These are phyloP conservation scores for Eugnorisma glareosa DNA, from an alignment of 2,888 invertebrate genomes.

Conservation along the genomic window DNA sequence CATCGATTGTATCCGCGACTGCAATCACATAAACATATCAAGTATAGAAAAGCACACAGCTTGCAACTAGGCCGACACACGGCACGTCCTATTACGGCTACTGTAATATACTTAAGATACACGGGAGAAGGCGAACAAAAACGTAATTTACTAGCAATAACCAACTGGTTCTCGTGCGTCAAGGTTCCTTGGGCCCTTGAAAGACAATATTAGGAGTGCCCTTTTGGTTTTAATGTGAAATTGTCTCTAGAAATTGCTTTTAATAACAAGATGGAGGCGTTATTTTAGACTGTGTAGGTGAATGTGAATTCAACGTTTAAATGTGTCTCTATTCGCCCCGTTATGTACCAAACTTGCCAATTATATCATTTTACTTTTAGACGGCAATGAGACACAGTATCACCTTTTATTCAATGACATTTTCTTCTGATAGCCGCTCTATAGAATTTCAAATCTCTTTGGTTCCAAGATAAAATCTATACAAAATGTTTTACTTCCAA, in stretches of 20 bases:
- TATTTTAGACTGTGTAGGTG: too few species aligned
- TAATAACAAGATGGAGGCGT: too few species aligned
- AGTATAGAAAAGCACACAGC: constrained; percentile 26
- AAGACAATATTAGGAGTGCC: too few species aligned
- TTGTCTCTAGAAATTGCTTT: too few species aligned
- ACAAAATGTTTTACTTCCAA: constrained; percentile 52
- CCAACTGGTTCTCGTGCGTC: not conserved
- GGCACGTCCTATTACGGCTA: constrained; percentile 36
- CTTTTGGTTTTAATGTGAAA: too few species aligned
- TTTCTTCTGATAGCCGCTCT: not conserved
- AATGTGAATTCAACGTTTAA: not conserved
- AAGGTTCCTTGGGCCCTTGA: not conserved
- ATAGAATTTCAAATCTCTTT: not conserved
- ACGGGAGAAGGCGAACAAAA: not conserved
- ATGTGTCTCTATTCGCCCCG: not conserved
- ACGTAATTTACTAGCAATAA: not conserved
- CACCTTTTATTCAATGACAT: not conserved
- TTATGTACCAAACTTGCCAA: not conserved
- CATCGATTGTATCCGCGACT: constrained; percentile 25
- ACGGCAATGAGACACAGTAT: not conserved
- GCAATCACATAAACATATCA: constrained; percentile 32
- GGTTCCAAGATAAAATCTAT: constrained; percentile 54
- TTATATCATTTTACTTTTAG: not conserved
- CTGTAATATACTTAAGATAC: not conserved
- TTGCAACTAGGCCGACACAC: constrained; percentile 56